phyloP scores from a whole-genome alignment of 2,797 vertebrate genomes.

The Mormyrus proboscirostris region DNA sequence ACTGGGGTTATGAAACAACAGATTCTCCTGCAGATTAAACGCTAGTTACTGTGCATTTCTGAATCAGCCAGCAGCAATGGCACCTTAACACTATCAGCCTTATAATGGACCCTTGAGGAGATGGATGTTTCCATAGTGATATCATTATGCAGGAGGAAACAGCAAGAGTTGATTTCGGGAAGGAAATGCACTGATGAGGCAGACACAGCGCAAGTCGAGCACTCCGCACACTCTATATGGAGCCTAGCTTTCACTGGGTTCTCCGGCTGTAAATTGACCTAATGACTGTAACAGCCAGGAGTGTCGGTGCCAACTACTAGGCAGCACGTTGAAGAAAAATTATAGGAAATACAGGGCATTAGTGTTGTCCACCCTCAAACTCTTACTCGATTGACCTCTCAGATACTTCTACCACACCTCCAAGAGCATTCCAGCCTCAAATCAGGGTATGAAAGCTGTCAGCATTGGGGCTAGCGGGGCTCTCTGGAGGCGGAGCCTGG shows the following conservation, averaged over 20 bases:
- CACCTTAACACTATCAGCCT: constrained; percentile 16
- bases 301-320: background rate
- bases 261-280: background rate
- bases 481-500: background rate
- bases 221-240: background rate
- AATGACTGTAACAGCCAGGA: background rate
- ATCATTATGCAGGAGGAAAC: constrained; percentile 23
- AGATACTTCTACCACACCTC: background rate
- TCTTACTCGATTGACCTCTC: background rate
- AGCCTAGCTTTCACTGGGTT: background rate
- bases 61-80: background rate
- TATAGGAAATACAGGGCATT: background rate
- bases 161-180: constrained; percentile 14
- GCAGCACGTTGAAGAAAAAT: background rate
- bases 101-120: background rate
- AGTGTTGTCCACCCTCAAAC: background rate
- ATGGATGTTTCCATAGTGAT: constrained; percentile 15
- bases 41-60: background rate
- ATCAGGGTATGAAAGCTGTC: background rate
- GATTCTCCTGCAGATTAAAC: background rate
- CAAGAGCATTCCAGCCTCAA: background rate
- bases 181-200: background rate
- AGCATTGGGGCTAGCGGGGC: background rate
- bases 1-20: background rate
- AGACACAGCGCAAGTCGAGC: background rate